phyloP scores from a whole-genome alignment of 2,113 vertebrate genomes.

The Sclerurus mexicanus region DNA sequence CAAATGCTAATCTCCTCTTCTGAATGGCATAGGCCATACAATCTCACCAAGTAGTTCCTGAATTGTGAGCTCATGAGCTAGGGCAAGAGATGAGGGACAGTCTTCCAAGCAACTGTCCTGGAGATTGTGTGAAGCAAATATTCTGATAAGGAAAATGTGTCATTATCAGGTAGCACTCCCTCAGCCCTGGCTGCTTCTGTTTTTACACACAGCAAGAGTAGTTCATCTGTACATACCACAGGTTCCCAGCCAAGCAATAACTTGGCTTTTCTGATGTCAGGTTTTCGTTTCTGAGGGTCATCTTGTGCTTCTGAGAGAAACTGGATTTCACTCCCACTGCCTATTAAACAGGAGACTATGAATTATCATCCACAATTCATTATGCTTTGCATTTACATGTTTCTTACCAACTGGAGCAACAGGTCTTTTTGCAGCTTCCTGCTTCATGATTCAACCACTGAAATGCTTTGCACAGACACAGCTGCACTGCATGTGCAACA shows the following conservation, averaged over 20 bases:
- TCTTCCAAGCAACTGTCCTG: neutral
- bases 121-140: neutral
- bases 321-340: constrained; percentile 93
- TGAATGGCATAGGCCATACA: neutral
- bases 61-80: neutral
- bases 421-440: neutral
- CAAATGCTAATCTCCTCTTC: neutral
- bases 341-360: constrained; percentile 45
- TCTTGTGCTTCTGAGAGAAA: constrained; percentile 98
- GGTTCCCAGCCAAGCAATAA: constrained; percentile 95
- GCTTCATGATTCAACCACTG: neutral
- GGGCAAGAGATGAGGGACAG: neutral
- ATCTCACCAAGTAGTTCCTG: neutral
- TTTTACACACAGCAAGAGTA: neutral
- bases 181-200: neutral
- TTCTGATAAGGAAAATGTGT: neutral
- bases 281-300: constrained; percentile 94
- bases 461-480: neutral
- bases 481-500: neutral
- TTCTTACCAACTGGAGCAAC: neutral
- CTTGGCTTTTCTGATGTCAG: constrained; percentile 95
- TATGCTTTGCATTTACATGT: neutral
- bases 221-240: constrained; percentile 81
- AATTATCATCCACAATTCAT: neutral
- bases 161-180: neutral